These are phyloP conservation scores for Coleophora deauratella DNA, from an alignment of 2,888 invertebrate genomes.

Conservation along the genomic window DNA sequence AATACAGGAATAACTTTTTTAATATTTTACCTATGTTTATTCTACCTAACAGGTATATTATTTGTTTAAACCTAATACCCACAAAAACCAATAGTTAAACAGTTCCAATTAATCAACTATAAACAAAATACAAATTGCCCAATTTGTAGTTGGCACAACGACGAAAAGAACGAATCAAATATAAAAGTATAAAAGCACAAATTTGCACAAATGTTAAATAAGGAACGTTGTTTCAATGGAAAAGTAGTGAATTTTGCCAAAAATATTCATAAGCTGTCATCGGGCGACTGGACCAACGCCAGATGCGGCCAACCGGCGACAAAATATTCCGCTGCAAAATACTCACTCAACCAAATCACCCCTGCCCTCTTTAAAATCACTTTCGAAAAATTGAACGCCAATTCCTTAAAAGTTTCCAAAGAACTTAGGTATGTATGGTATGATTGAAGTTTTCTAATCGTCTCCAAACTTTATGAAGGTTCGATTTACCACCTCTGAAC, in stretches of 20 bases:
- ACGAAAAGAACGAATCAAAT: conserved; percentile 1
- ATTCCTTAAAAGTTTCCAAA: conserved; percentile 34
- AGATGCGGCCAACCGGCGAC: conserved; percentile 64
- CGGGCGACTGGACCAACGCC: conserved; percentile 69
- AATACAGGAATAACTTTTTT: no score
- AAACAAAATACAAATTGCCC: no score
- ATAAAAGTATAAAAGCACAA: conserved; percentile 3
- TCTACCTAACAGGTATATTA: no score
- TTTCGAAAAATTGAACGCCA: conserved; percentile 54
- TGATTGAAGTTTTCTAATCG: background rate
- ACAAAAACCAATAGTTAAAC: no score
- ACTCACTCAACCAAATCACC: conserved; percentile 63
- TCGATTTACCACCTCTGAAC: background rate
- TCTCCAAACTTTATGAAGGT: background rate
- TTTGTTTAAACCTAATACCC: no score
- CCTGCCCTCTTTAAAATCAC: conserved; percentile 61
- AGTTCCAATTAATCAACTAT: no score
- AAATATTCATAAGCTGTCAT: conserved; percentile 75
- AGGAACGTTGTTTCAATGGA: conserved; percentile 46
- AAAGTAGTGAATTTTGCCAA: conserved; percentile 61
- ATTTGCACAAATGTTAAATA: conserved; percentile 42
- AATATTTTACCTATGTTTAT: no score
- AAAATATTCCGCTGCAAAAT: conserved; percentile 68
- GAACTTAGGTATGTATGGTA: conserved; percentile 11
- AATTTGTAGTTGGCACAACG: no score